Conservation (phyloP, 2,888 invertebrate species). For the Microctonus aethiopoides region DNA sequence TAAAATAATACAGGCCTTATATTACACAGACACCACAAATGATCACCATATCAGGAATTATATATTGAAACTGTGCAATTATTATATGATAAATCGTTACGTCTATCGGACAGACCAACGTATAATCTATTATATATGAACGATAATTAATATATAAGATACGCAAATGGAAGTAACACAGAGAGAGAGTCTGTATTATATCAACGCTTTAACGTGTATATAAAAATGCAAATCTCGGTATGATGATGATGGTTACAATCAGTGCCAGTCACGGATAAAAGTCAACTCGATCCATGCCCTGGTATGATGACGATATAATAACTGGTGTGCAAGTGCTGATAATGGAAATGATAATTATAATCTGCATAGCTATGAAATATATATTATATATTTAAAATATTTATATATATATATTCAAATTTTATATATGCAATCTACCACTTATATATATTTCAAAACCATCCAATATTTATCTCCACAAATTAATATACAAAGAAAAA, state of each 20-base stretch:
- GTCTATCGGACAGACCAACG: conserved; percentile 2
- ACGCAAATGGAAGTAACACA: conserved; percentile 6
- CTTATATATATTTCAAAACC: no score
- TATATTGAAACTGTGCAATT: conserved; percentile 22
- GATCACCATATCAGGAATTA: conserved; percentile 24
- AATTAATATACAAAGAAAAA: no score
- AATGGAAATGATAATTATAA: conserved; percentile 30
- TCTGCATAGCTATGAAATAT: conserved; percentile 2
- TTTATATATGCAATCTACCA: no score
- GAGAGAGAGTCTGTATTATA: neutral
- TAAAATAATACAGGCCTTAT: neutral
- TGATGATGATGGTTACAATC: conserved; percentile 7
- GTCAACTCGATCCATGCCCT: conserved; percentile 1
- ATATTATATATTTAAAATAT: no score
- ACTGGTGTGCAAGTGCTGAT: conserved; percentile 30
- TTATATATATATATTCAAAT: no score
- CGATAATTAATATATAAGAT: conserved; percentile 31
- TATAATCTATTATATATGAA: conserved; percentile 28
- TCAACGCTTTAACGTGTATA: neutral
- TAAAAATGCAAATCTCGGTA: neutral
- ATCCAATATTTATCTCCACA: no score
- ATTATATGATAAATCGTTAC: conserved; percentile 31
- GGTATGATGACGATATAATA: conserved; percentile 13
- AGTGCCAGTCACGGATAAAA: conserved; percentile 16
- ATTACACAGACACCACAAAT: neutral